phyloP scores from a whole-genome alignment of 2,113 vertebrate genomes.

The Hystrix cristata region DNA sequence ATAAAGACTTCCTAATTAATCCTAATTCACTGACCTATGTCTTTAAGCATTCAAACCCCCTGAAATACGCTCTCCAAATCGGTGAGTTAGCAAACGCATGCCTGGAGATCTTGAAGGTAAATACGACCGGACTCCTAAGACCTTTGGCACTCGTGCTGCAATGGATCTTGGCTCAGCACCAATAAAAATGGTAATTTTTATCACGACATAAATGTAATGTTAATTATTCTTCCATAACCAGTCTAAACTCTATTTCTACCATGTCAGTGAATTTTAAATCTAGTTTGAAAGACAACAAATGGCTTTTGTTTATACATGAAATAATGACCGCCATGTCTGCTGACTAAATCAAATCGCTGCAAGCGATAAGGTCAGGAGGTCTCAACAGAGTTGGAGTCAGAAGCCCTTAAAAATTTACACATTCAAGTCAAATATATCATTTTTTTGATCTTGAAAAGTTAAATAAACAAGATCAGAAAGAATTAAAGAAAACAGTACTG shows the following conservation, averaged over 20 bases:
- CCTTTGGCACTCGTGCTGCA: slow-evolving; percentile 63
- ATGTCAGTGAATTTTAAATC: slow-evolving; percentile 67
- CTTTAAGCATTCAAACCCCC: slow-evolving; percentile 65
- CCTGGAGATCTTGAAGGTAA: slow-evolving; percentile 64
- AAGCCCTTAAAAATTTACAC: slow-evolving; percentile 62
- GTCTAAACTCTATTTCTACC: slow-evolving; percentile 58
- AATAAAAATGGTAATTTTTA: slow-evolving; percentile 80
- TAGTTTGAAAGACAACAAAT: slow-evolving; percentile 45
- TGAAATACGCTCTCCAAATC: slow-evolving; percentile 71
- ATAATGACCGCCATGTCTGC: slow-evolving; percentile 17
- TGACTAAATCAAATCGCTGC: slow-evolving; percentile 73
- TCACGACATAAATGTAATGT: slow-evolving; percentile 69
- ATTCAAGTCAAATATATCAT: slow-evolving; percentile 63
- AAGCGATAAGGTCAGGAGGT: slow-evolving; percentile 66
- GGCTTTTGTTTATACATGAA: slow-evolving; percentile 63
- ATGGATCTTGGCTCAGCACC: slow-evolving; percentile 66
- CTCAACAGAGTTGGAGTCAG: slow-evolving; percentile 39
- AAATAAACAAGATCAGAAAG: slow-evolving; percentile 73
- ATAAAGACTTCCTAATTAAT: slow-evolving; percentile 24
- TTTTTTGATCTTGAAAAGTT: slow-evolving; percentile 59
- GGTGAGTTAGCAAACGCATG: slow-evolving; percentile 75
- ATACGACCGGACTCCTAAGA: slow-evolving; percentile 57
- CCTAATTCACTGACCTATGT: slow-evolving; percentile 51
- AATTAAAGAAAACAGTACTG: neutral
- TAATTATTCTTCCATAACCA: slow-evolving; percentile 69